These are phyloP conservation scores for Leucophora obtusa DNA, from an alignment of 2,888 invertebrate genomes.

Conservation along the genomic window DNA sequence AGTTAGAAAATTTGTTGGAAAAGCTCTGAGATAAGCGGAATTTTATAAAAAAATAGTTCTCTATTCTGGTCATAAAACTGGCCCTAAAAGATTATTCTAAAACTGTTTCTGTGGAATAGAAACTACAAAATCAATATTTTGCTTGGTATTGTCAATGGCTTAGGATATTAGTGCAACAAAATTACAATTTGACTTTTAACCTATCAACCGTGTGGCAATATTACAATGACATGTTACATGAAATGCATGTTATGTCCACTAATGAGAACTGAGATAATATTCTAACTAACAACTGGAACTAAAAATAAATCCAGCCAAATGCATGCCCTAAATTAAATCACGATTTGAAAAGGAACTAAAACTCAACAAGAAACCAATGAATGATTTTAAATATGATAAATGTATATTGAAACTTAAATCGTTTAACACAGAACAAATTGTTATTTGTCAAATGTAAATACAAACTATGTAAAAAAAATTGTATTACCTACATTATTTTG, in stretches of 20 bases:
- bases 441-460: slow-evolving; percentile 48
- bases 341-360: slow-evolving; percentile 54
- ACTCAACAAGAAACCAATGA: slow-evolving; percentile 2
- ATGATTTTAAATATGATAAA: slow-evolving; percentile 42
- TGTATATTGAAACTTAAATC: slow-evolving; percentile 5
- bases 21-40: no score
- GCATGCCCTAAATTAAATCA: slow-evolving; percentile 55
- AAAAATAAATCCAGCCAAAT: background rate
- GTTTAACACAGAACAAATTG: slow-evolving; percentile 23
- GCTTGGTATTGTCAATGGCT: no score
- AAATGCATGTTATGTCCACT: slow-evolving; percentile 48
- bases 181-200: slow-evolving; percentile 15
- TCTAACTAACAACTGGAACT: slow-evolving; percentile 9
- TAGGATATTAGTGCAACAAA: slow-evolving; percentile 4
- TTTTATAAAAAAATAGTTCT: no score
- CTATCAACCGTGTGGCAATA: background rate
- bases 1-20: no score
- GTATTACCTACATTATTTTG: background rate
- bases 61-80: no score
- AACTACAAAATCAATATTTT: no score
- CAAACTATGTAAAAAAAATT: background rate
- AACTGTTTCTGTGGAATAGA: no score
- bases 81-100: no score
- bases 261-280: slow-evolving; percentile 49
- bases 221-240: slow-evolving; percentile 42